phyloP scores from a whole-genome alignment of 2,797 vertebrate species.

The Vireo griseus region DNA sequence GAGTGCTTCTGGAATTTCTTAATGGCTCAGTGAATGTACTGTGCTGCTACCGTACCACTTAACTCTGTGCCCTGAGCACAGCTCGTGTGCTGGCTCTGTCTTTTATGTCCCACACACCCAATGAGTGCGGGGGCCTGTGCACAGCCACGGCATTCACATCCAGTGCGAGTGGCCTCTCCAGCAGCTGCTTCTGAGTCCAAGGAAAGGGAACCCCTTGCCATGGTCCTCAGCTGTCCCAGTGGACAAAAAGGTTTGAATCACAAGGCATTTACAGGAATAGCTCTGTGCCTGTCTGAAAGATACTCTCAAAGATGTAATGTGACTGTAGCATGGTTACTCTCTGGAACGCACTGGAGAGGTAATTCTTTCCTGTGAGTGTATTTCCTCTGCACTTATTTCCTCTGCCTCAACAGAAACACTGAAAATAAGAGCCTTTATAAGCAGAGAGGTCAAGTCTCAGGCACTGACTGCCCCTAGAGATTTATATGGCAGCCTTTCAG shows the following conservation, averaged over 20 bases:
- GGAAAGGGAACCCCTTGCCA: background rate
- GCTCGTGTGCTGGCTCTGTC: background rate
- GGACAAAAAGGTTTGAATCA: background rate
- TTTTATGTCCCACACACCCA: background rate
- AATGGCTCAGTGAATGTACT: background rate
- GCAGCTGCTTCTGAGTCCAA: background rate
- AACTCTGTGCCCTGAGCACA: background rate
- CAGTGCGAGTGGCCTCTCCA: fast-evolving
- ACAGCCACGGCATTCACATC: background rate
- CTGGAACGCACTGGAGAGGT: background rate
- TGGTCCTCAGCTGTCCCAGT: background rate
- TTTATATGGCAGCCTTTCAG: background rate
- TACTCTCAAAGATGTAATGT: background rate
- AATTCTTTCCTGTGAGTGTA: background rate
- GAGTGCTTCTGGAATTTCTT: background rate
- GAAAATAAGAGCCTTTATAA: background rate
- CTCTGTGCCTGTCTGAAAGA: background rate
- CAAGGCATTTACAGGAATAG: background rate
- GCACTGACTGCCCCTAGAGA: background rate
- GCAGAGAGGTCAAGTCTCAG: background rate
- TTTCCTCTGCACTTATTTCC: background rate
- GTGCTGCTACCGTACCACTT: background rate
- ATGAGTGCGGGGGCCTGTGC: background rate
- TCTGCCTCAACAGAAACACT: background rate
- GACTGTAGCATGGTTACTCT: background rate